Conservation (phyloP, 2,113 vertebrate genomes). For the Mugil cephalus region DNA sequence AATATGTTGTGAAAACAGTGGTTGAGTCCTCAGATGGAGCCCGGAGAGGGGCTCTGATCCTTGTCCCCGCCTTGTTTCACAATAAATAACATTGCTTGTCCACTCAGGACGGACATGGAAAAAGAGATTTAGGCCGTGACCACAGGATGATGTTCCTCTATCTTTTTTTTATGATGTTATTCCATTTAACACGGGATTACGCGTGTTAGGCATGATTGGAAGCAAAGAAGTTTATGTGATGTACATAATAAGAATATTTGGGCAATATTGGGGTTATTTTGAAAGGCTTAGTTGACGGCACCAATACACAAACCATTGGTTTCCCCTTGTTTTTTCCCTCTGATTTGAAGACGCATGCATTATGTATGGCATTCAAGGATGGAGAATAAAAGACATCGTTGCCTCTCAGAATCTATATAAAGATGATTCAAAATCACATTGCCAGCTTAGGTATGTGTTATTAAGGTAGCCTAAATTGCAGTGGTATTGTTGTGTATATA, state of each 20-base stretch:
- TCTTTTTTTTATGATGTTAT: constrained; percentile 77
- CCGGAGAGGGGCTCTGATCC: constrained; percentile 74
- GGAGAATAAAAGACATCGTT: neutral
- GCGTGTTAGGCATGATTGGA: constrained; percentile 78
- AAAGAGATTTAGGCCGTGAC: constrained; percentile 79
- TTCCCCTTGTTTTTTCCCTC: constrained; percentile 31
- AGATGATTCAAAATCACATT: neutral
- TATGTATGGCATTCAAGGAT: neutral
- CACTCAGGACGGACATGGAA: constrained; percentile 78
- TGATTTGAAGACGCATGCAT: constrained; percentile 8
- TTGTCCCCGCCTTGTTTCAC: constrained; percentile 80
- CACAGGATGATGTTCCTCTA: constrained; percentile 74
- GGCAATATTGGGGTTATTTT: constrained; percentile 81
- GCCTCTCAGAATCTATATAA: neutral
- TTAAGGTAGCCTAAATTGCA: neutral
- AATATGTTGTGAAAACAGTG: constrained; percentile 78
- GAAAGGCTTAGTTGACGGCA: constrained; percentile 61
- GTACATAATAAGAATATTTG: constrained; percentile 75
- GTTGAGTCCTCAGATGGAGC: constrained; percentile 72
- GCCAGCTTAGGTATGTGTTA: neutral
- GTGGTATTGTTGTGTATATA: neutral
- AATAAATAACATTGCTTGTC: constrained; percentile 84
- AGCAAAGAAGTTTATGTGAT: constrained; percentile 76
- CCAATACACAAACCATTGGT: constrained; percentile 23
- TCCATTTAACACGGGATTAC: constrained; percentile 82